Evolutionary conservation across 2,797 vertebrate species (phyloP).

Genomic region (Pampus argenteus): DNA sequence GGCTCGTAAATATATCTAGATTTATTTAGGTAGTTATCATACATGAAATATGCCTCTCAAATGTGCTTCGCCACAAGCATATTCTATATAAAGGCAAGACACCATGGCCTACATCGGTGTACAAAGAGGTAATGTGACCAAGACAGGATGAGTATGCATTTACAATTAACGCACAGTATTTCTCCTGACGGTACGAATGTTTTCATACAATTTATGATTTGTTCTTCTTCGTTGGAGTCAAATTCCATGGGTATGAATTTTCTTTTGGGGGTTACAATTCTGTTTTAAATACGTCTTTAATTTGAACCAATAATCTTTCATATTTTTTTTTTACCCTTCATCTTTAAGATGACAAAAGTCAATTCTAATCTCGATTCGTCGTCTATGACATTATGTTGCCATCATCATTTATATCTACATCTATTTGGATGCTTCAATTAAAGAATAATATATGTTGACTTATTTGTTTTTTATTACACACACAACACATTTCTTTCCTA

Average conservation of each 20-base stretch:
- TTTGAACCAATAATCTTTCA: no score
- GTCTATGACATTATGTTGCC: no score
- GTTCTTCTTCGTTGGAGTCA: background rate
- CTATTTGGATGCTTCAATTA: no score
- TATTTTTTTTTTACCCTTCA: no score
- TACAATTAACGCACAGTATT: background rate
- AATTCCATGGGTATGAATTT: no score
- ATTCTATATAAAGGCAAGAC: conserved; percentile 50
- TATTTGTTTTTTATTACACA: background rate
- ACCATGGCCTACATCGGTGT: conserved; percentile 43
- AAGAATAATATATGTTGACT: background rate
- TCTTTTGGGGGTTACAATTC: no score
- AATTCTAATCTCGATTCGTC: no score
- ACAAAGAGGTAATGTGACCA: conserved; percentile 54
- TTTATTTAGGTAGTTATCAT: conserved; percentile 52
- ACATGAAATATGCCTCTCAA: conserved; percentile 57
- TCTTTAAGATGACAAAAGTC: no score
- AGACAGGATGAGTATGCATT: background rate
- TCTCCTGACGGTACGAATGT: background rate
- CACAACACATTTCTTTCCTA: background rate
- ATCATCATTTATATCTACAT: no score
- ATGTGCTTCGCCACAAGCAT: conserved; percentile 45
- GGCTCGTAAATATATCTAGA: conserved; percentile 53
- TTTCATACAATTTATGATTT: background rate
- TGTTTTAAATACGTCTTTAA: no score